Percentiles rank a stretch among this genome's conserved stretches.
These are phyloP conservation scores for Picathartes gymnocephalus DNA, from an alignment of 2,113 vertebrate genomes.

Conservation along the genomic window DNA sequence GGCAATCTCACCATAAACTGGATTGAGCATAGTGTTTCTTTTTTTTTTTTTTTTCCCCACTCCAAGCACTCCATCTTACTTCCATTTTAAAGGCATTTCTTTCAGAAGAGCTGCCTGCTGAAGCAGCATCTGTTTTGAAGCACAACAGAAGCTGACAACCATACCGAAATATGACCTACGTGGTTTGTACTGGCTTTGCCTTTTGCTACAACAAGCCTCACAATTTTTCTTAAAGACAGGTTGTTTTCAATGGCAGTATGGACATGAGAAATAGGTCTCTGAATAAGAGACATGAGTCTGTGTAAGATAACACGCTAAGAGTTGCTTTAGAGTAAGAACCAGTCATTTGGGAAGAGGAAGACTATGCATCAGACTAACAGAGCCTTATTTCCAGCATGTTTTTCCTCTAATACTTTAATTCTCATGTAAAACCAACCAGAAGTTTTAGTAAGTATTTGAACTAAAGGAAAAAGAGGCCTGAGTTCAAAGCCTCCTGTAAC, in stretches of 20 bases:
- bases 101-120: not conserved
- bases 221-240: not conserved
- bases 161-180: not conserved
- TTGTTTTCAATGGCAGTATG: not conserved
- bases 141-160: not conserved
- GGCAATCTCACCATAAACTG: not conserved
- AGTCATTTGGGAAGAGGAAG: not conserved
- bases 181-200: not conserved
- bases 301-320: not conserved
- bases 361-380: not conserved
- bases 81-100: not conserved
- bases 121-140: not conserved
- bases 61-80: not conserved
- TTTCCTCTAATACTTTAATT: not conserved
- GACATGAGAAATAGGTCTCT: not conserved
- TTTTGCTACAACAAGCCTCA: not conserved
- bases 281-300: not conserved
- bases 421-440: not conserved
- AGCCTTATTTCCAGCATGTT: not conserved
- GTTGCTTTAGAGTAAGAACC: not conserved
- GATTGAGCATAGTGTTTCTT: not conserved
- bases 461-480: not conserved
- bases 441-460: not conserved
- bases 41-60: not conserved
- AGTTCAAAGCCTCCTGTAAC: not conserved